Percentiles rank a stretch among this genome's conserved stretches.
phyloP scores from a whole-genome alignment of 2,113 vertebrate species.

The Malurus melanocephalus region DNA sequence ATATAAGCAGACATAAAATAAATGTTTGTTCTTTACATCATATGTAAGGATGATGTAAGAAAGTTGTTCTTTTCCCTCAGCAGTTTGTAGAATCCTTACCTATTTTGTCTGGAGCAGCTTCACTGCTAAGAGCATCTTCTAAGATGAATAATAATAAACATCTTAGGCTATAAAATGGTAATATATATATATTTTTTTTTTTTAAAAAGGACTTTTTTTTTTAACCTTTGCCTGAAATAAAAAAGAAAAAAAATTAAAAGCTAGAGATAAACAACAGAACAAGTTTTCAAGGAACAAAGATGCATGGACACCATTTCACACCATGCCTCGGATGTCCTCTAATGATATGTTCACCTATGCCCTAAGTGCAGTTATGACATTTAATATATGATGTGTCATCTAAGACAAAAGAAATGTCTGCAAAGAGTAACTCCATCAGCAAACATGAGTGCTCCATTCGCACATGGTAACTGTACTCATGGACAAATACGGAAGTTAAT shows the following conservation, averaged over 20 bases:
- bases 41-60: no score
- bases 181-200: no score
- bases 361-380: background rate
- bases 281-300: background rate
- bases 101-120: background rate
- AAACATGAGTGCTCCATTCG: background rate
- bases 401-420: background rate
- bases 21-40: background rate
- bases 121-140: background rate
- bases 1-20: background rate
- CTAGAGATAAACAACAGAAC: background rate
- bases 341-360: background rate
- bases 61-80: background rate
- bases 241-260: background rate
- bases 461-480: background rate
- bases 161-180: background rate
- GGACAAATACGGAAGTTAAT: background rate
- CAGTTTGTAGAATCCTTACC: background rate
- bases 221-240: background rate
- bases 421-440: background rate
- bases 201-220: background rate
- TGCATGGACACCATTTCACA: fast-evolving
- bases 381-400: background rate
- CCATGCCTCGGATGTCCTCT: background rate
- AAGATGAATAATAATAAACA: background rate